Base-by-base conservation (phyloP, 2,113 vertebrate genomes). In the Oxyura jamaicensis region DNA sequence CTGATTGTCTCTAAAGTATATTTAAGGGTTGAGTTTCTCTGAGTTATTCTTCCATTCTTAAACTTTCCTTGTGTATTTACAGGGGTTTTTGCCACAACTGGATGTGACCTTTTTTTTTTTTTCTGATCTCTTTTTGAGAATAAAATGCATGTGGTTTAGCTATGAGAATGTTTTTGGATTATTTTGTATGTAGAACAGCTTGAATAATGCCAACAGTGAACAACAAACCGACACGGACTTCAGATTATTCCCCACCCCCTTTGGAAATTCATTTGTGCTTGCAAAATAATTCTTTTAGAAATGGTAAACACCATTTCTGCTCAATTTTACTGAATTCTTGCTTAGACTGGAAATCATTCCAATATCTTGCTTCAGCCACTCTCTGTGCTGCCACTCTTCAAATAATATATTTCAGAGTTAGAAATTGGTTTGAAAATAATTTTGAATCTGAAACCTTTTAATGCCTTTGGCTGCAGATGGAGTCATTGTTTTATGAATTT, bases 401-500 rank as follows among this genome's bases (percentile, higher is more conserved):
- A 87, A 76, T 68, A 46, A 87, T 62, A 55, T 53, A n/a, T 20
- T 91, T 53, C 31, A 80, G 78, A 39, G 67, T 91, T 63, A 69
- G 4, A 84, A 76, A 80, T 50, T 48, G 71, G 48, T 58, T 87
- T 91, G 62, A 60, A 76, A 87, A 56, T 11, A 60, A 82, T 87
- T 86, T 72, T 66, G 65, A 82, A 68, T 95, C 81, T 56, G 46
- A 89, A 95, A 35, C 42, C 39, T 91, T 53, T 89, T 55, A 66
- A 90, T 90, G 87, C 69, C 71, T 73, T 95, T 96, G 96, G 96
- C 96, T 94, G 84, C 59, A 55, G 44, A 85, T 33, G 62, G 63
- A 94, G 87, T 76, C 11, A 95, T 97, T 97, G 96, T 96, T 85
- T 48, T 29, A 55, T 17, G 75, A 26, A n/a, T 90, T 85, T 91